Evolutionary conservation across 2,113 vertebrate species (phyloP).

Genomic region (Scomber colias): DNA sequence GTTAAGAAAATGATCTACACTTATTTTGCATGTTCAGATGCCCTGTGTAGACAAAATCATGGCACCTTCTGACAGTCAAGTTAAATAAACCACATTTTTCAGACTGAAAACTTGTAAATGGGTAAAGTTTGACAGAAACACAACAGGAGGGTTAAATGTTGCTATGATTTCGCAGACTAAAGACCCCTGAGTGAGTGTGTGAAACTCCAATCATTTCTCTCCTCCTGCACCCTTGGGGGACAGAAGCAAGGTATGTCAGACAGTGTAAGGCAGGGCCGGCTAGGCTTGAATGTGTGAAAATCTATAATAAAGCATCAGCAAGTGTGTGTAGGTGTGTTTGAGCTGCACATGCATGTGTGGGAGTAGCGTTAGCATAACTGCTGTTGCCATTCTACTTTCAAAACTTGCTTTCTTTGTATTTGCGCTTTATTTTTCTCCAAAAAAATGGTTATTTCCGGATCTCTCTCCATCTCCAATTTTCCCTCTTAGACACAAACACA

Average conservation of each 20-base stretch:
- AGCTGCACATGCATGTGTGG: neutral
- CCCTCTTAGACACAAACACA: too few species aligned
- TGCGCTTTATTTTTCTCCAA: neutral
- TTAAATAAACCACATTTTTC: too few species aligned
- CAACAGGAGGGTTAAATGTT: constrained; percentile 24
- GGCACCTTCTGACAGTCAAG: too few species aligned
- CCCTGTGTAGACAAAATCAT: too few species aligned
- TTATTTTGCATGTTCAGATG: too few species aligned
- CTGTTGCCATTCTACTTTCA: constrained; percentile 2
- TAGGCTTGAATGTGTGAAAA: constrained; percentile 27
- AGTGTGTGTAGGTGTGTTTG: neutral
- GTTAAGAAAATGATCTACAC: too few species aligned
- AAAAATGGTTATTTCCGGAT: neutral
- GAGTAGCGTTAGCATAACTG: neutral
- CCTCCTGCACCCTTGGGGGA: constrained; percentile 23
- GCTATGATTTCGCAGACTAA: constrained; percentile 62
- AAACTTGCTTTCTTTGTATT: constrained; percentile 11
- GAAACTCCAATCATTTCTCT: constrained; percentile 51
- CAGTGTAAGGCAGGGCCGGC: constrained; percentile 10
- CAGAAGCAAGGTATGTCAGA: constrained; percentile 38
- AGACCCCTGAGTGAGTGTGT: constrained; percentile 50
- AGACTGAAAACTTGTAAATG: too few species aligned
- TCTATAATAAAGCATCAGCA: constrained; percentile 36
- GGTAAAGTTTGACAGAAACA: too few species aligned
- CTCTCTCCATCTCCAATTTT: neutral